phyloP scores from a whole-genome alignment of 2,113 vertebrate species.

The Bungarus multicinctus region DNA sequence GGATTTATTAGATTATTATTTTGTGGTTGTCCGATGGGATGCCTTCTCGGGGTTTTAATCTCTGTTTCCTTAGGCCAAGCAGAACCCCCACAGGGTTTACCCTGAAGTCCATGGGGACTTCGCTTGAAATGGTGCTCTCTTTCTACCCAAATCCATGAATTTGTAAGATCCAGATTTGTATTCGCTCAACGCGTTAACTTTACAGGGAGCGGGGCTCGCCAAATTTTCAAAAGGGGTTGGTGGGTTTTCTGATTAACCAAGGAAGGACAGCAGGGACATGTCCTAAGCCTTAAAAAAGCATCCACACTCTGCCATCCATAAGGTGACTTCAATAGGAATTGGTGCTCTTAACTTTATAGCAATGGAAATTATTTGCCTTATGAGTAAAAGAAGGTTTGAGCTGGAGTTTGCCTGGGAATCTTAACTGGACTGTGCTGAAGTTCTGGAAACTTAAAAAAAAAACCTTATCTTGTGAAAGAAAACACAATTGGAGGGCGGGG shows the following conservation, averaged over 20 bases:
- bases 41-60: constrained; percentile 27
- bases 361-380: constrained; percentile 34
- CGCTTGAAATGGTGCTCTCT: background rate
- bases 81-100: too few species aligned
- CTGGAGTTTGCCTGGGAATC: background rate
- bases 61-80: constrained; percentile 38
- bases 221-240: constrained; percentile 12
- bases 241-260: background rate
- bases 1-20: constrained; percentile 8
- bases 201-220: constrained; percentile 31
- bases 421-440: background rate
- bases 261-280: constrained; percentile 1
- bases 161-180: background rate
- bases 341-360: constrained; percentile 64
- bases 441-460: background rate
- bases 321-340: constrained; percentile 6
- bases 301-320: background rate
- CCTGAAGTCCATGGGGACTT: background rate
- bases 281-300: constrained; percentile 53
- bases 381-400: background rate
- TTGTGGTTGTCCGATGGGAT: constrained; percentile 17
- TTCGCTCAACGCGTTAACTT: background rate
- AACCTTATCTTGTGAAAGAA: too few species aligned
- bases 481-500: background rate
- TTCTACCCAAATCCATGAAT: background rate